Conservation (phyloP, 2,888 invertebrate species). For the Shargacucullia verbasci region DNA sequence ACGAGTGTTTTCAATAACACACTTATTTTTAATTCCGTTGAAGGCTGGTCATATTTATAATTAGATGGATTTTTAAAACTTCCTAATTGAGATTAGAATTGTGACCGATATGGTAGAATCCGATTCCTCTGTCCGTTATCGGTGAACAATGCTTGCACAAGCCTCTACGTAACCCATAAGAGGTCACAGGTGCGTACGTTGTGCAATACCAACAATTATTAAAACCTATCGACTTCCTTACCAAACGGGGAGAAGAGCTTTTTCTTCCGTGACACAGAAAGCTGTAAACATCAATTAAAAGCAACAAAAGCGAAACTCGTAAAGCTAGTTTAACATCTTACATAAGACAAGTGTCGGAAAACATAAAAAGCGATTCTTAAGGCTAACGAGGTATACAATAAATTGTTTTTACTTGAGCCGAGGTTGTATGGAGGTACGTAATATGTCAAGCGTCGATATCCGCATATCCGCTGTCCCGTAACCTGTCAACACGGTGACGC, state of each 20-base stretch:
- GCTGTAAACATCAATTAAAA: slow-evolving; percentile 3
- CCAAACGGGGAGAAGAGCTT: not conserved
- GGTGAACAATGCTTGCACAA: too few species aligned
- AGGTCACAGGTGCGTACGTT: not conserved
- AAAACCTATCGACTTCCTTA: slow-evolving; percentile 9
- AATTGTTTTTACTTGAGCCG: slow-evolving; percentile 17
- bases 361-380: slow-evolving; percentile 37
- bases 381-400: slow-evolving; percentile 13
- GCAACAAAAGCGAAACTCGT: slow-evolving; percentile 4
- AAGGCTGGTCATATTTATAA: too few species aligned
- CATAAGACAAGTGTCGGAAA: slow-evolving; percentile 31
- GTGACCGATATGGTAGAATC: too few species aligned
- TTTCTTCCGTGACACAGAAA: slow-evolving; percentile 16
- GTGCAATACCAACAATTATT: not conserved
- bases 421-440: slow-evolving; percentile 27
- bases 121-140: too few species aligned
- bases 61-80: too few species aligned
- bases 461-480: slow-evolving; percentile 17
- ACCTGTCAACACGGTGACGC: slow-evolving; percentile 24
- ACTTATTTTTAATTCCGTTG: too few species aligned
- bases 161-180: too few species aligned
- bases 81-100: too few species aligned
- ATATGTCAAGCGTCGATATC: slow-evolving; percentile 38
- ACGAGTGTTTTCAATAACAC: too few species aligned
- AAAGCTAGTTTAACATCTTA: slow-evolving; percentile 8